Evolutionary conservation across 37 sponge, comb jelly and placozoan genomes (phyloP).

Genomic region (Tethya wilhelma): DNA sequence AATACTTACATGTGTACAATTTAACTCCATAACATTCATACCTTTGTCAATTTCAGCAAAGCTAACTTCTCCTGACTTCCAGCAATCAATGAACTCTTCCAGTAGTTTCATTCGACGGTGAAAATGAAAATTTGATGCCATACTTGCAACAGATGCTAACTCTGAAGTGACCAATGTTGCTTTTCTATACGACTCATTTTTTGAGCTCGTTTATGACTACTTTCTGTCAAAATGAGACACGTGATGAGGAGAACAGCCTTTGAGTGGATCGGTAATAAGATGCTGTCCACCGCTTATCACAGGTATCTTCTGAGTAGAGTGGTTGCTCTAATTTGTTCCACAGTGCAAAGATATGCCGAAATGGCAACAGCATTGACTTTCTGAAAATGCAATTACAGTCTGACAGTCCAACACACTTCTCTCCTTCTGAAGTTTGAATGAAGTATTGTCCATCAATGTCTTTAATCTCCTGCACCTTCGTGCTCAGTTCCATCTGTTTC

Average conservation of each 20-base stretch:
- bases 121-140: conserved; percentile 50
- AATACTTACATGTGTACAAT: too few species aligned
- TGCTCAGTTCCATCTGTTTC: conserved; percentile 10
- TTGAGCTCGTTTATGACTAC: too few species aligned
- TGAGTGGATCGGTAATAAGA: conserved; percentile 39
- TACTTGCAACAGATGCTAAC: conserved; percentile 50
- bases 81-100: conserved; percentile 50
- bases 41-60: conserved; percentile 45
- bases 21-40: conserved; percentile 29
- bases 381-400: conserved; percentile 50
- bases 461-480: conserved; percentile 14
- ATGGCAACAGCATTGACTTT: conserved; percentile 53
- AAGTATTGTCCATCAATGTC: not conserved
- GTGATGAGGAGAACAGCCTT: conserved; percentile 7
- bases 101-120: conserved; percentile 28
- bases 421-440: conserved; percentile 41
- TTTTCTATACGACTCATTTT: conserved; percentile 41
- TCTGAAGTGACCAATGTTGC: conserved; percentile 33
- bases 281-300: conserved; percentile 40
- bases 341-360: conserved; percentile 64
- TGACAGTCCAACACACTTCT: not conserved
- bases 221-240: not conserved
- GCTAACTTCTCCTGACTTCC: conserved; percentile 56
- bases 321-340: not conserved
- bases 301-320: not conserved